A percentile compares a stretch with the other conserved stretches of the same genome.
Conservation (phyloP, 2,797 vertebrate genomes). For the Cygnus olor region DNA sequence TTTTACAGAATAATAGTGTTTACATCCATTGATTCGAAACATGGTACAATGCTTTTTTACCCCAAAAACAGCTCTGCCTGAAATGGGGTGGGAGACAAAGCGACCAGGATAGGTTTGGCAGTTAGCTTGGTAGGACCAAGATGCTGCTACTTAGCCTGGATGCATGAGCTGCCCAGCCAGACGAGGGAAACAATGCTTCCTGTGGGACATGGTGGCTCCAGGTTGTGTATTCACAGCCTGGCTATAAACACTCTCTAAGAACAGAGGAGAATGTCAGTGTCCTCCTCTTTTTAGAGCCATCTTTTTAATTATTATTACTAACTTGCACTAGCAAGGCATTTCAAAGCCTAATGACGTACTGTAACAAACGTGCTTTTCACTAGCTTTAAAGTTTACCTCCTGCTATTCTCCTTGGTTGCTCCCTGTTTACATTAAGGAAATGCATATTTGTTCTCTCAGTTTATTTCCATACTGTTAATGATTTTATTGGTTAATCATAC, state of each 20-base stretch:
- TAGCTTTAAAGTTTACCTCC: neutral
- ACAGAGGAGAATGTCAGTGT: neutral
- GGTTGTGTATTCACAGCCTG: neutral
- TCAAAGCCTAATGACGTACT: neutral
- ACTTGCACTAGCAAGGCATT: neutral
- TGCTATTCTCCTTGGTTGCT: neutral
- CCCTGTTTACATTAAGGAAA: neutral
- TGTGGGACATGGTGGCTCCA: fast-evolving
- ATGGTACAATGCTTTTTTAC: neutral
- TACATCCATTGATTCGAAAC: neutral
- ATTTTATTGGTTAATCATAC: neutral
- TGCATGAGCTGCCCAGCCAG: neutral
- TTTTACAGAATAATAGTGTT: neutral
- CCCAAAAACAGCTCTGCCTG: neutral
- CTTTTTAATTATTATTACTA: neutral
- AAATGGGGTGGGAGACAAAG: neutral
- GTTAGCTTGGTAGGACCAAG: neutral
- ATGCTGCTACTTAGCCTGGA: neutral
- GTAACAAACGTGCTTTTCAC: neutral
- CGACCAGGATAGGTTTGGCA: neutral
- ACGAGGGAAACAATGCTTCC: neutral
- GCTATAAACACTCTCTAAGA: neutral
- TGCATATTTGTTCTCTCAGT: neutral
- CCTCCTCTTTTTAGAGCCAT: neutral
- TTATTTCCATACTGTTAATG: neutral